Evolutionary conservation across 2,113 vertebrate species (phyloP).

Genomic region (Promerops cafer): DNA sequence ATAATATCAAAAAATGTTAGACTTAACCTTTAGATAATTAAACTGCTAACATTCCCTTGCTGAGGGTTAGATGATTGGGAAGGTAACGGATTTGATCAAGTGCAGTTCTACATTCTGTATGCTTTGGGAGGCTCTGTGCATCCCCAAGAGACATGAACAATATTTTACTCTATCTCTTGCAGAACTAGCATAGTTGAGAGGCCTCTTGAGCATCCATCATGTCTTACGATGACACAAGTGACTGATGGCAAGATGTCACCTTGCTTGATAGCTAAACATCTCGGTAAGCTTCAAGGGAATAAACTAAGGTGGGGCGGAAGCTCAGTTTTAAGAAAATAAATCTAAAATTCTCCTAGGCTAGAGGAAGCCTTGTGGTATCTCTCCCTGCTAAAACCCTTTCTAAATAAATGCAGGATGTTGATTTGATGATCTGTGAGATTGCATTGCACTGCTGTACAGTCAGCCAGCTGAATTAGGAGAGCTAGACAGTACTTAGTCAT

Average conservation of each 20-base stretch:
- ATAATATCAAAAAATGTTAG: neutral
- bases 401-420: neutral
- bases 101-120: neutral
- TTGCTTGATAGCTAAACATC: neutral
- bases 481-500: neutral
- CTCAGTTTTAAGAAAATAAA: neutral
- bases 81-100: neutral
- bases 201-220: neutral
- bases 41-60: neutral
- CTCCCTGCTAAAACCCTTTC: neutral
- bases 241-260: neutral
- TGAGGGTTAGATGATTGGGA: neutral
- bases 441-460: neutral
- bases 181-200: neutral
- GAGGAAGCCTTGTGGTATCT: neutral
- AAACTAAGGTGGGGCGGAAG: neutral
- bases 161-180: neutral
- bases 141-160: neutral
- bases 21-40: neutral
- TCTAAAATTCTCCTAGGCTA: neutral
- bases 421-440: neutral
- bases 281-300: neutral
- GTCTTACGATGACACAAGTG: neutral
- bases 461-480: neutral
- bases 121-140: neutral